These are phyloP conservation scores for Hetaerina americana DNA, from an alignment of 1,140 invertebrate genomes.

Conservation along the genomic window DNA sequence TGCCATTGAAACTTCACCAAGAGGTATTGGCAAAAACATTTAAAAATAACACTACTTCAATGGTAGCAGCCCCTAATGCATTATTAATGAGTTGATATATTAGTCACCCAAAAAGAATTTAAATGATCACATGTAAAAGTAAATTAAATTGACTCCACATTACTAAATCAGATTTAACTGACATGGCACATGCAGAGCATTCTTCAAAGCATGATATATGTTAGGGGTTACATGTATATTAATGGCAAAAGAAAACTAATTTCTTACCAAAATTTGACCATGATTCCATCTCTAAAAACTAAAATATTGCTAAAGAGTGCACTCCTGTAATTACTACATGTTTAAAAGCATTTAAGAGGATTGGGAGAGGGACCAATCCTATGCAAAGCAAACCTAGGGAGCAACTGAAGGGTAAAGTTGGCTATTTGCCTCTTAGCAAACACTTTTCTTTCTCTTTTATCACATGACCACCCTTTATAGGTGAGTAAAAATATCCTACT, in stretches of 20 bases:
- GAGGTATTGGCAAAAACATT: too few relatives aligned
- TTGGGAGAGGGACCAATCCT: conserved; percentile 1
- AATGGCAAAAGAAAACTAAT: not conserved
- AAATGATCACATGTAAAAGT: too few relatives aligned
- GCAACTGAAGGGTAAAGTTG: conserved; percentile 13
- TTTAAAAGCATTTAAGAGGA: not conserved
- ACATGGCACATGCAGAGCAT: too few relatives aligned
- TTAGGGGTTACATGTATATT: not conserved
- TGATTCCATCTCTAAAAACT: not conserved
- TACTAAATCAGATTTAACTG: too few relatives aligned
- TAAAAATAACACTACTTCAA: too few relatives aligned
- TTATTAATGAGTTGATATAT: too few relatives aligned
- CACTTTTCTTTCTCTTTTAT: conserved; percentile 2
- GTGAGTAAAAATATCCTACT: not conserved
- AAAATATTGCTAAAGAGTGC: not conserved
- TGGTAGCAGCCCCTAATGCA: too few relatives aligned
- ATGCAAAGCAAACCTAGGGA: conserved; percentile 13
- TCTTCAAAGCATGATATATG: too few relatives aligned
- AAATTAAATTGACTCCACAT: too few relatives aligned
- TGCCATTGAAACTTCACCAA: too few relatives aligned
- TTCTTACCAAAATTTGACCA: not conserved
- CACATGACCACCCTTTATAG: conserved; percentile 1
- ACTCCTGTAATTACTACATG: too few relatives aligned
- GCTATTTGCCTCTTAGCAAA: conserved; percentile 9
- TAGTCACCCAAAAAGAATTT: too few relatives aligned